A percentile compares a stretch with the other conserved stretches of the same genome.
Conservation (phyloP, 2,888 invertebrate genomes). For the Pediacus dermestoides region DNA sequence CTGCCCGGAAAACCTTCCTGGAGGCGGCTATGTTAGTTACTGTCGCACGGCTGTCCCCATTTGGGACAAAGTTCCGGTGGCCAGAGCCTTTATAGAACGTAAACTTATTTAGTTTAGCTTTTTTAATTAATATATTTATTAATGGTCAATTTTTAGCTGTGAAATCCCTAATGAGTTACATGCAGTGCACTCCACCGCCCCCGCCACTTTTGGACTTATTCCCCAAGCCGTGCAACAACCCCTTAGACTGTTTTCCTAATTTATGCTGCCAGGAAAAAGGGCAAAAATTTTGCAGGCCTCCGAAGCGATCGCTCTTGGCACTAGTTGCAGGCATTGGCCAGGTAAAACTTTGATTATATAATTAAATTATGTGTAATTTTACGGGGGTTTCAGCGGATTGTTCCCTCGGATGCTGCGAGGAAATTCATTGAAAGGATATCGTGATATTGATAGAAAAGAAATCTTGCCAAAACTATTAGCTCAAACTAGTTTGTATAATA, state of each 20-base stretch:
- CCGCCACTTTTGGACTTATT: constrained; percentile 68
- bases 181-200: constrained; percentile 69
- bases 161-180: constrained; percentile 56
- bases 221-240: constrained; percentile 66
- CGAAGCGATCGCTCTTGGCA: constrained; percentile 66
- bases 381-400: constrained; percentile 38
- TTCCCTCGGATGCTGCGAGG: constrained; percentile 35
- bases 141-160: constrained; percentile 45
- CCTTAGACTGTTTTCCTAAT: constrained; percentile 75
- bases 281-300: constrained; percentile 68
- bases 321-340: constrained; percentile 61
- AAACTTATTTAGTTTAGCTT: constrained; percentile 34
- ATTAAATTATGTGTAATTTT: constrained; percentile 5
- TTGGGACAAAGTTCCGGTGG: constrained; percentile 61
- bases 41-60: constrained; percentile 68
- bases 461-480: too few species aligned
- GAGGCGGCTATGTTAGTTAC: constrained; percentile 57
- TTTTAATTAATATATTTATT: constrained; percentile 9
- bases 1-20: constrained; percentile 58
- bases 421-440: constrained; percentile 36
- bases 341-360: constrained; percentile 46
- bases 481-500: too few species aligned
- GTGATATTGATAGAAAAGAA: too few species aligned
- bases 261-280: constrained; percentile 76
- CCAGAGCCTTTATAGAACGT: constrained; percentile 63